These are phyloP conservation scores for Macrocentrus cingulum DNA, from an alignment of 1,140 invertebrate species.

Conservation along the genomic window DNA sequence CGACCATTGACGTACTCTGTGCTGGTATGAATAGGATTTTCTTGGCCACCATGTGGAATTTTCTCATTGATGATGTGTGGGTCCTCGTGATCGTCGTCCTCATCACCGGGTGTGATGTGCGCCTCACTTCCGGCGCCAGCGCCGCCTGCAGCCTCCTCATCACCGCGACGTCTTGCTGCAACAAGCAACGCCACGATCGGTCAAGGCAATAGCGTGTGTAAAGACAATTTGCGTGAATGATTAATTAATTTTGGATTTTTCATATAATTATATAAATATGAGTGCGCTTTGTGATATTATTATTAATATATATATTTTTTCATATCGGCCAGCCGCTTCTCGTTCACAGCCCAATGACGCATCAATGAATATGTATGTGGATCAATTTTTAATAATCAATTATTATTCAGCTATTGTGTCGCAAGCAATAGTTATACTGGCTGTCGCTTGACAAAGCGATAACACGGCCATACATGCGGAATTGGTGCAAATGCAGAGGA, in stretches of 20 bases:
- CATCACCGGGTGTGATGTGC: constrained; percentile 55
- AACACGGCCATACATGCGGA: too few relatives aligned
- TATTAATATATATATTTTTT: not conserved
- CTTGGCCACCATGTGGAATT: constrained; percentile 53
- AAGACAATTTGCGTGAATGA: constrained; percentile 30
- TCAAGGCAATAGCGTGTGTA: constrained; percentile 51
- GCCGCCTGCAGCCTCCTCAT: constrained; percentile 55
- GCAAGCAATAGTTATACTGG: too few relatives aligned
- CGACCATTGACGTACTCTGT: constrained; percentile 56
- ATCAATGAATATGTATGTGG: too few relatives aligned
- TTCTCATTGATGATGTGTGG: constrained; percentile 56
- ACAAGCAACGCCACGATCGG: constrained; percentile 60
- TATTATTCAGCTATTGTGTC: too few relatives aligned
- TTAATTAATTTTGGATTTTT: constrained; percentile 18
- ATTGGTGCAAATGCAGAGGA: too few relatives aligned
- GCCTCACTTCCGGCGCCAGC: constrained; percentile 56
- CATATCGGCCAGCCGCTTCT: constrained; percentile 2
- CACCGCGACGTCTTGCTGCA: constrained; percentile 58
- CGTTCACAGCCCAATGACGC: too few relatives aligned
- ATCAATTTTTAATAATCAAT: too few relatives aligned
- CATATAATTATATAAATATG: not conserved
- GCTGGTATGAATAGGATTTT: constrained; percentile 57
- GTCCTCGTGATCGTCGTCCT: constrained; percentile 53
- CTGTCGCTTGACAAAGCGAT: too few relatives aligned
- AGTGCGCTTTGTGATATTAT: not conserved